Evolutionary conservation across 2,113 vertebrate genomes (phyloP).

Genomic region (Lepus europaeus): DNA sequence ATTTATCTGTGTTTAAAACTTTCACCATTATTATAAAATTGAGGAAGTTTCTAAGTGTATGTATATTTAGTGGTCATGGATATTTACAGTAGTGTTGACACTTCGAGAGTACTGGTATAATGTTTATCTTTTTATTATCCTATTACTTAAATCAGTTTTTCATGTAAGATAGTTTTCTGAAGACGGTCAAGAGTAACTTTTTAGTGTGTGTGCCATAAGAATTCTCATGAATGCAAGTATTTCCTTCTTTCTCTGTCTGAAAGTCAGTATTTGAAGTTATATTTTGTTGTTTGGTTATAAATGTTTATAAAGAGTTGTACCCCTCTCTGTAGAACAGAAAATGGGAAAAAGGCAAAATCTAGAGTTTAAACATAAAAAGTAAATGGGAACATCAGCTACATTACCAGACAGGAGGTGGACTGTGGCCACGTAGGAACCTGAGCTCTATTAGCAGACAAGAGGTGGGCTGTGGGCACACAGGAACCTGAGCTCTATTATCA

Average conservation of each 20-base stretch:
- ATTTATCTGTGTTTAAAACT: neutral
- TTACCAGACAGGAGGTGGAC: neutral
- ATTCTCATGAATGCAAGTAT: neutral
- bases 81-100: neutral
- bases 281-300: neutral
- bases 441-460: neutral
- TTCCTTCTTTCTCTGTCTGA: neutral
- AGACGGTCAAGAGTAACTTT: neutral
- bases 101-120: neutral
- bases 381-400: neutral
- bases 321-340: neutral
- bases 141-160: conserved; percentile 25
- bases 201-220: neutral
- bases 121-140: neutral
- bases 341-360: neutral
- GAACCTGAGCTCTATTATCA: neutral
- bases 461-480: neutral
- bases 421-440: neutral
- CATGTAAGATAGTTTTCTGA: conserved; percentile 41
- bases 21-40: conserved; percentile 35
- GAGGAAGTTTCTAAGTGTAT: neutral
- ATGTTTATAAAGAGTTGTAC: neutral
- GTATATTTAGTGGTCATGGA: neutral
- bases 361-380: neutral
- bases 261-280: neutral